Evolutionary conservation across 2,797 vertebrate species (phyloP).

Genomic region (Sebastes miniatus): DNA sequence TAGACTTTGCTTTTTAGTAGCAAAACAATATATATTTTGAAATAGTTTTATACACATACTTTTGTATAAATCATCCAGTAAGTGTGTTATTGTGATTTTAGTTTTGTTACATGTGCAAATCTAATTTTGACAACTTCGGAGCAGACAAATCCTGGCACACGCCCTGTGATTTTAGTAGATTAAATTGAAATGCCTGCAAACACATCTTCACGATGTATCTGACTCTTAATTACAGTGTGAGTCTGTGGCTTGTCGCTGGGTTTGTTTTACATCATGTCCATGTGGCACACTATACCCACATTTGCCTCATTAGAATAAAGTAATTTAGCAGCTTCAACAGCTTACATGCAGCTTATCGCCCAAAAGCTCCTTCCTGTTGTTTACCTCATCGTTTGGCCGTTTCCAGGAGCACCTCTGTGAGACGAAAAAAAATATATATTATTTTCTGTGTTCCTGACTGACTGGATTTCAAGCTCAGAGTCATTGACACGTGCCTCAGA

Average conservation of each 20-base stretch:
- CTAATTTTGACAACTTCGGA: too few relatives aligned
- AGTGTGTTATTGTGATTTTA: too few relatives aligned
- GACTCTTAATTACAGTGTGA: background rate
- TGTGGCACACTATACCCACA: background rate
- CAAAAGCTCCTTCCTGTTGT: constrained; percentile 38
- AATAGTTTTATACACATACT: too few relatives aligned
- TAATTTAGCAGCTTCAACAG: constrained; percentile 42
- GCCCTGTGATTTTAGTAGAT: background rate
- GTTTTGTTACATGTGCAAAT: too few relatives aligned
- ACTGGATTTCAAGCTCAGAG: constrained; percentile 15
- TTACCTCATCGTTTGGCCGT: constrained; percentile 36
- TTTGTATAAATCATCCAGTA: too few relatives aligned
- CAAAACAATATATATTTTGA: too few relatives aligned
- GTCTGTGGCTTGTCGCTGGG: background rate
- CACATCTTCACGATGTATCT: background rate
- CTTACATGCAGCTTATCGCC: constrained; percentile 49
- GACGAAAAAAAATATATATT: constrained; percentile 21
- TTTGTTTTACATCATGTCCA: constrained; percentile 19
- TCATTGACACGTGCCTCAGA: constrained; percentile 22
- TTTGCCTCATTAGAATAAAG: constrained; percentile 47
- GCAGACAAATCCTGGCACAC: too few relatives aligned
- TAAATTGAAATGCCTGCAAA: background rate
- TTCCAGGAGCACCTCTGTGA: constrained; percentile 24
- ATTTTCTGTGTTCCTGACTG: constrained; percentile 30
- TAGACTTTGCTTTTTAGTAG: fast-evolving